Conservation (phyloP, 2,797 vertebrate genomes). For the Chaetodon trifasciatus region DNA sequence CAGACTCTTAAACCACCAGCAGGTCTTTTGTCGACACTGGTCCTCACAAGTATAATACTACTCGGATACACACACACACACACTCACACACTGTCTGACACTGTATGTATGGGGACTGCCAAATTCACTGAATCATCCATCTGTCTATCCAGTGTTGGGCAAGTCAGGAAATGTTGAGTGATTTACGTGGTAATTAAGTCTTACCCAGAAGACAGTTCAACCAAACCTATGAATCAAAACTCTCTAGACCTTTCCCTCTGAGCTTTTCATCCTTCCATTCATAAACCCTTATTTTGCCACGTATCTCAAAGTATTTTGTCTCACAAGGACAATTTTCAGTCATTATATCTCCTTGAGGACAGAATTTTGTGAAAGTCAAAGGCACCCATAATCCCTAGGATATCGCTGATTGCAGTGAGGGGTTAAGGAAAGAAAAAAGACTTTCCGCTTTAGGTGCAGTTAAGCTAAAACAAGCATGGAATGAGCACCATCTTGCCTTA, state of each 20-base stretch:
- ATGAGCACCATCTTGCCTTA: conserved; percentile 48
- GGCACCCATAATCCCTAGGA: conserved; percentile 43
- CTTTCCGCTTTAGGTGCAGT: conserved; percentile 60
- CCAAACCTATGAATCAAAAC: conserved; percentile 66
- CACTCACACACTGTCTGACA: conserved; percentile 34
- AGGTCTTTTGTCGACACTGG: conserved; percentile 18
- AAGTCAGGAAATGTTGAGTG: conserved; percentile 80
- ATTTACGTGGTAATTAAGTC: conserved; percentile 78
- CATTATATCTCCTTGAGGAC: conserved; percentile 18
- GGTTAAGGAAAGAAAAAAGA: conserved; percentile 50
- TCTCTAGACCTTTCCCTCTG: conserved; percentile 41
- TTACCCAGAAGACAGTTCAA: conserved; percentile 62
- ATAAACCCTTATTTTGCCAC: conserved; percentile 47
- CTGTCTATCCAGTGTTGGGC: conserved; percentile 46
- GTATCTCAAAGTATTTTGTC: conserved; percentile 40
- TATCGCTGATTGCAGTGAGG: conserved; percentile 55
- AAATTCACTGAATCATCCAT: conserved; percentile 52
- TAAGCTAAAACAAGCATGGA: conserved; percentile 58
- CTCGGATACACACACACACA: background rate
- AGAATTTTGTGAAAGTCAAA: conserved; percentile 39
- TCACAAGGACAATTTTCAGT: conserved; percentile 48
- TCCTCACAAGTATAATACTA: background rate
- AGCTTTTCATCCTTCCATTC: conserved; percentile 48
- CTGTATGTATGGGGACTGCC: conserved; percentile 28
- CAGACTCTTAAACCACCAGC: conserved; percentile 12